These are phyloP conservation scores for Charaxes varanes DNA, from an alignment of 1,140 invertebrate genomes.

Conservation along the genomic window DNA sequence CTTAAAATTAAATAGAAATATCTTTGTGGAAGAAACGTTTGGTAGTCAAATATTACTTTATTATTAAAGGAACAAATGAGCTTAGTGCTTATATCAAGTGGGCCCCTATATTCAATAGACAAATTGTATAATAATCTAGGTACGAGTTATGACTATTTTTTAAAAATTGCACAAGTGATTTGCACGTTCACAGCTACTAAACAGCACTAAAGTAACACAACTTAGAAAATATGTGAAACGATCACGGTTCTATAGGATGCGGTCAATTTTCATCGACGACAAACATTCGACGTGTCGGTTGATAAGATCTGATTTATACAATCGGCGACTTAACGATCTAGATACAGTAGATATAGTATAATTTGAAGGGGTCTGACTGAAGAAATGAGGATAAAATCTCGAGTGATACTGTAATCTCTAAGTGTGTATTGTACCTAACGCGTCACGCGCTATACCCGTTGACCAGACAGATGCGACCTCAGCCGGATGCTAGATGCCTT, in stretches of 20 bases:
- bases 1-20: conserved; percentile 69
- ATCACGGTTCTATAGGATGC: conserved; percentile 48
- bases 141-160: conserved; percentile 71
- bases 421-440: conserved; percentile 27
- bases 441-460: conserved; percentile 43
- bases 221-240: conserved; percentile 46
- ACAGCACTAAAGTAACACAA: conserved; percentile 61
- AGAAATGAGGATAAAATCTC: conserved; percentile 54
- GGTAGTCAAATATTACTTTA: conserved; percentile 46
- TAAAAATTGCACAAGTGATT: conserved; percentile 72
- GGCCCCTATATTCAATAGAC: conserved; percentile 71
- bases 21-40: conserved; percentile 67
- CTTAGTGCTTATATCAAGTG: conserved; percentile 56
- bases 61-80: conserved; percentile 48
- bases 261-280: conserved; percentile 32
- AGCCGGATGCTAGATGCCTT: conserved; percentile 69
- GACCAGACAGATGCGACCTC: conserved; percentile 59
- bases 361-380: conserved; percentile 63
- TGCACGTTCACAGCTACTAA: conserved; percentile 70
- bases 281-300: conserved; percentile 41
- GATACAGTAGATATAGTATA: conserved; percentile 64
- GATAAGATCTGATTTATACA: conserved; percentile 50
- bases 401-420: conserved; percentile 73
- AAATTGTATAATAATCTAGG: conserved; percentile 70
- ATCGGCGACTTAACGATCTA: conserved; percentile 56